Conservation (phyloP, 2,113 vertebrate species). For the Pelusios castaneus region DNA sequence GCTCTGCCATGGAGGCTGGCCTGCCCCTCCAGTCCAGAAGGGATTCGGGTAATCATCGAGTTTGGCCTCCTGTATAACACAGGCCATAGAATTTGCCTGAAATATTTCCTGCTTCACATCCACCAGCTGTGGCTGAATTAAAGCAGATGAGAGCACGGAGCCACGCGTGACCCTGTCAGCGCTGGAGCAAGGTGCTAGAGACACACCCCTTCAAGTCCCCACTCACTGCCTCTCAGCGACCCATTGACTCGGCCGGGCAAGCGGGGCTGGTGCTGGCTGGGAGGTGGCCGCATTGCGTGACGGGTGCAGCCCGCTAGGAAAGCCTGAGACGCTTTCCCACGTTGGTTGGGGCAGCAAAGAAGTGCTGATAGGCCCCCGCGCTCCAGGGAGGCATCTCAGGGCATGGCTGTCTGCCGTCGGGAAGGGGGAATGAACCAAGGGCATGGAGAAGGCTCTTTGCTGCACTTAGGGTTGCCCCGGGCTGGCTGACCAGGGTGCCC, state of each 20-base stretch:
- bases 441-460: neutral
- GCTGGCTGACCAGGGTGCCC: constrained; percentile 14
- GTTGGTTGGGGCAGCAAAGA: neutral
- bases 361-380: neutral
- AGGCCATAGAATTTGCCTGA: no score
- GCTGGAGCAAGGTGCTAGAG: neutral
- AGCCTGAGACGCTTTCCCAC: fast-evolving
- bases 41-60: no score
- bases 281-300: fast-evolving
- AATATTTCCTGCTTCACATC: no score
- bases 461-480: neutral
- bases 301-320: fast-evolving
- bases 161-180: no score
- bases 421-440: neutral
- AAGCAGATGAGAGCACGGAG: no score
- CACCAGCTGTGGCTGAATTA: no score
- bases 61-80: no score
- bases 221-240: no score
- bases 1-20: no score
- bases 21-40: no score
- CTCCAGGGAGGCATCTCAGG: neutral
- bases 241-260: neutral
- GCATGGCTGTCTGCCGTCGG: no score
- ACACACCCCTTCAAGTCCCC: no score
- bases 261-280: fast-evolving